These are phyloP conservation scores for Zosterops hypoxanthus DNA, from an alignment of 2,113 vertebrate genomes.

Conservation along the genomic window DNA sequence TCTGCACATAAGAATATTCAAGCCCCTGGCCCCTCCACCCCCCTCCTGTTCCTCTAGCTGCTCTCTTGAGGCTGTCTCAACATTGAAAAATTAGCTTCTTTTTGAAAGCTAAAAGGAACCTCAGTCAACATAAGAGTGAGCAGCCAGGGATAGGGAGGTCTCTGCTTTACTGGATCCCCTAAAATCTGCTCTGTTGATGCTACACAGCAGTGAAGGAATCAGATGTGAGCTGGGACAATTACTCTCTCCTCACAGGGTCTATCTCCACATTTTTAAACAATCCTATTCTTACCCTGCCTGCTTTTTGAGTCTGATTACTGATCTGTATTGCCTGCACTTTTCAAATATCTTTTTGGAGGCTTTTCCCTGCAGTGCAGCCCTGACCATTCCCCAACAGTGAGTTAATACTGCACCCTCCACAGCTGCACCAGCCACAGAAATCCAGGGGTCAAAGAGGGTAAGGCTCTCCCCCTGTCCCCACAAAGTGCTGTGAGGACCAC, in stretches of 20 bases:
- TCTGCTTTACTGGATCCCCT: neutral
- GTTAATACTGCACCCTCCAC: neutral
- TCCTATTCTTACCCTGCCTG: neutral
- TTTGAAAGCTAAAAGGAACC: neutral
- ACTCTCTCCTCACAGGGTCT: neutral
- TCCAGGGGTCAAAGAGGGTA: neutral
- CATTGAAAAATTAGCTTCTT: neutral
- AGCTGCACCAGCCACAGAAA: neutral
- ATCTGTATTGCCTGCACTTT: neutral
- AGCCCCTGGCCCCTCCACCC: neutral
- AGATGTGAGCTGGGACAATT: neutral
- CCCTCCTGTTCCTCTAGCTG: neutral
- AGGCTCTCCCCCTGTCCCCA: neutral
- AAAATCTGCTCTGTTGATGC: neutral
- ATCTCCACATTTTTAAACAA: neutral
- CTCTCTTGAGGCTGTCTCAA: neutral
- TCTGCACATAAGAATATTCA: neutral
- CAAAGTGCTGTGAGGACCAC: accelerated
- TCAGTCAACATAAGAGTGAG: neutral
- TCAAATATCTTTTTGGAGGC: neutral
- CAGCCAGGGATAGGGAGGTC: neutral
- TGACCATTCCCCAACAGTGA: neutral
- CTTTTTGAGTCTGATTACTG: neutral
- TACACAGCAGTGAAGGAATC: neutral
- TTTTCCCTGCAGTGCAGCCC: neutral